These are phyloP conservation scores for Drosophila conformis DNA, from an alignment of 2,888 invertebrate species.

Conservation along the genomic window DNA sequence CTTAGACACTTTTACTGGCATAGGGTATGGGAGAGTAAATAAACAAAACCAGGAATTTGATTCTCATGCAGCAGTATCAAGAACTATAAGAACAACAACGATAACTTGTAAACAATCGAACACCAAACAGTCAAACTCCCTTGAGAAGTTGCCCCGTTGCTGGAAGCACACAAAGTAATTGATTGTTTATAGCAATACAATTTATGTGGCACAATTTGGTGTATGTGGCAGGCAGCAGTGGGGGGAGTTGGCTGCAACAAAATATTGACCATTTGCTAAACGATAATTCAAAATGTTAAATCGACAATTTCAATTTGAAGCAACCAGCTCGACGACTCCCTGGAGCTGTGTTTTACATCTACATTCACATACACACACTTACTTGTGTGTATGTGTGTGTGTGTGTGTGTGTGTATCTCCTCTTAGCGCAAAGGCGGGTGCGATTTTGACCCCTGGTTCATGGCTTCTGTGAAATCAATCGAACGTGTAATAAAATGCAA, in stretches of 20 bases:
- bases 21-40: not conserved
- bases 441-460: slow-evolving; percentile 30
- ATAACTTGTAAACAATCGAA: slow-evolving; percentile 50
- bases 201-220: slow-evolving; percentile 69
- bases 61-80: slow-evolving; percentile 10
- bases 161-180: slow-evolving; percentile 73
- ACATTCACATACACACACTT: slow-evolving; percentile 24
- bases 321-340: slow-evolving; percentile 37
- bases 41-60: slow-evolving; percentile 8
- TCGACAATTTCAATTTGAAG: slow-evolving; percentile 78
- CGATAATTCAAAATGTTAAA: slow-evolving; percentile 81
- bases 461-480: slow-evolving; percentile 66
- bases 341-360: slow-evolving; percentile 20
- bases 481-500: slow-evolving; percentile 80
- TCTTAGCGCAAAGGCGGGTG: slow-evolving; percentile 68
- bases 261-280: slow-evolving; percentile 79
- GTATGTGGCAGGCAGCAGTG: slow-evolving; percentile 39
- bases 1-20: not conserved
- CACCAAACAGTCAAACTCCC: slow-evolving; percentile 40
- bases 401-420: slow-evolving; percentile 25
- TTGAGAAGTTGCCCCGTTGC: slow-evolving; percentile 26
- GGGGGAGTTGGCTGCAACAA: slow-evolving; percentile 31
- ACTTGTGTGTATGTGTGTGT: slow-evolving; percentile 14
- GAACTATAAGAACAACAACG: slow-evolving; percentile 38
- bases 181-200: slow-evolving; percentile 80